Evolutionary conservation across 1,140 invertebrate genomes (phyloP).

Genomic region (Rhagoletis zephyria): DNA sequence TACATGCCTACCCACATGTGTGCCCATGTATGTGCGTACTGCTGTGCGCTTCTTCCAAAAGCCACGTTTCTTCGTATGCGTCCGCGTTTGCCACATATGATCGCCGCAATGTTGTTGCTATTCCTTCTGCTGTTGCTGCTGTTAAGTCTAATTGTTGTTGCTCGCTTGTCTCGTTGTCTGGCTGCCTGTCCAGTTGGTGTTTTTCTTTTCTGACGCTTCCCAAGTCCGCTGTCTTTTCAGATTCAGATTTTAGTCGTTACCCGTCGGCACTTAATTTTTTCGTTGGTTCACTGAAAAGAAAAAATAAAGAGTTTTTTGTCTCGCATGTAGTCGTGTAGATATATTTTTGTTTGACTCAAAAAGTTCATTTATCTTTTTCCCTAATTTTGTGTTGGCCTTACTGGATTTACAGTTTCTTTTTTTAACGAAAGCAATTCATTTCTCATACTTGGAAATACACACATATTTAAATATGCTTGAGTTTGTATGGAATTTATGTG

Average conservation of each 20-base stretch:
- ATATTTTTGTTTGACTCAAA: slow-evolving; percentile 7
- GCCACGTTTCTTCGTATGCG: background rate
- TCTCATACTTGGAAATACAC: slow-evolving; percentile 26
- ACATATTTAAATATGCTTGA: background rate
- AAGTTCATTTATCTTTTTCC: slow-evolving; percentile 52
- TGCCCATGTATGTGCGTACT: background rate
- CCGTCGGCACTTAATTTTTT: slow-evolving; percentile 49
- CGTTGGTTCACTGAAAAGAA: slow-evolving; percentile 20
- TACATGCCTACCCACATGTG: background rate
- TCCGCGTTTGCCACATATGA: background rate
- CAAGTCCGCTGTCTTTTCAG: slow-evolving; percentile 23
- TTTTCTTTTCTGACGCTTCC: background rate
- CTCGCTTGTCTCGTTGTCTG: background rate
- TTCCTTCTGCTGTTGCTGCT: background rate
- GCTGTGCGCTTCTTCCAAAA: background rate
- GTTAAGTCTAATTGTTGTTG: slow-evolving; percentile 1
- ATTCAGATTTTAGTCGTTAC: slow-evolving; percentile 44
- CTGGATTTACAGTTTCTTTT: slow-evolving; percentile 34
- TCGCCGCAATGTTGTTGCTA: slow-evolving; percentile 22
- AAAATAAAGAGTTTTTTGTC: background rate
- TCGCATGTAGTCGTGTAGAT: background rate
- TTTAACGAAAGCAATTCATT: slow-evolving; percentile 30
- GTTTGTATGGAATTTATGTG: slow-evolving; percentile 15
- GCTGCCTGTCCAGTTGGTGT: slow-evolving; percentile 6
- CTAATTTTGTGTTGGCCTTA: slow-evolving; percentile 49